Evolutionary conservation across 2,888 invertebrate species (phyloP).

Genomic region (Trissoscelio sp.): DNA sequence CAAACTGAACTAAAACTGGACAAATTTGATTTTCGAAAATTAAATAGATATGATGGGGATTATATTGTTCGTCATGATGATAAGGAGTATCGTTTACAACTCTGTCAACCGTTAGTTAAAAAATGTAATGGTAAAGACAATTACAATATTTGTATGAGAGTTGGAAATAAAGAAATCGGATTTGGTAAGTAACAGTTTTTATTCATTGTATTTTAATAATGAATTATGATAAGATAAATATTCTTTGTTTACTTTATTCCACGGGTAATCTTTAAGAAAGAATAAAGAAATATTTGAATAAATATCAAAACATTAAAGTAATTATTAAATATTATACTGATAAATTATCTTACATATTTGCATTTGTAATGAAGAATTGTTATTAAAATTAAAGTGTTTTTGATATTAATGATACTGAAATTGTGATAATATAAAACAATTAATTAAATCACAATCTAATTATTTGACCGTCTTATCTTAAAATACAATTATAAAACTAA

Average conservation of each 20-base stretch:
- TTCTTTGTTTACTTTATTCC: background rate
- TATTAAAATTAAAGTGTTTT: too few relatives aligned
- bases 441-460: too few relatives aligned
- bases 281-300: too few relatives aligned
- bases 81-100: conserved; percentile 70
- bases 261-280: too few relatives aligned
- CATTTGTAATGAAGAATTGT: too few relatives aligned
- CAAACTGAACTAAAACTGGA: conserved; percentile 9
- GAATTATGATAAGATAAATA: background rate
- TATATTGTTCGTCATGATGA: conserved; percentile 54
- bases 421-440: too few relatives aligned
- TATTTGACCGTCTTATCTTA: too few relatives aligned
- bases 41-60: conserved; percentile 47
- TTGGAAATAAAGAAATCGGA: conserved; percentile 73
- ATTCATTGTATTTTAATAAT: background rate
- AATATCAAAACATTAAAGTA: too few relatives aligned
- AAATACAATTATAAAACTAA: too few relatives aligned
- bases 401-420: too few relatives aligned
- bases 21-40: conserved; percentile 22
- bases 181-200: conserved; percentile 72
- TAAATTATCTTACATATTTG: too few relatives aligned
- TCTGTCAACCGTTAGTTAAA: conserved; percentile 74
- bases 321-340: too few relatives aligned
- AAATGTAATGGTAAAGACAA: conserved; percentile 73
- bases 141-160: conserved; percentile 75